Evolutionary conservation across 2,113 vertebrate species (phyloP), one percentile per base, ranked within the genome.

Genomic region (Plectropomus leopardus): DNA sequence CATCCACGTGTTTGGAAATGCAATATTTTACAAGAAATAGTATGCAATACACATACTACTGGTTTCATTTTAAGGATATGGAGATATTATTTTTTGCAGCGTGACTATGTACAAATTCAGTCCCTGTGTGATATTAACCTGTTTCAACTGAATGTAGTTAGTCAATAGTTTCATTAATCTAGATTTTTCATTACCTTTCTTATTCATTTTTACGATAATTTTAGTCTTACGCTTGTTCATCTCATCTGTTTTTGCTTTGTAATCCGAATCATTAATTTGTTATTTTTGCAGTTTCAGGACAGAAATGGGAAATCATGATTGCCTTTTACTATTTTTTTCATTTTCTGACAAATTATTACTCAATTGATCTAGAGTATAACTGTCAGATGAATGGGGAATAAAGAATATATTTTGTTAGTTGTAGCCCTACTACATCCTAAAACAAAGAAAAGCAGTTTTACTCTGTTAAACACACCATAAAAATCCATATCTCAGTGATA

Each of bases 361-460:
- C 26, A 24, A 10, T 51, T 44, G 30, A 66, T 26, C 15, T 47
- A 45, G 5, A 66, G 8, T 36, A 66, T n/a, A 45, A 23, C 1
- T 23, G 17, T 4, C 14, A 63, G 24, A 47, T 40, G 58, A 17
- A 28, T 34, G 5, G 14, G 3, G 19, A 19, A 11, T 59, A 32
- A 24, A 55, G n/a, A 58, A 5, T 11, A 72, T 24, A 11, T 48
- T 26, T 19, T 11, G 2, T 34, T 17, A 17, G 60, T 15, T 48
- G 17, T 3, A 57, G 19, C 11, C 2, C 17, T 7, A 17, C 19
- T 66, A n/a, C 28, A 28, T 9, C 14, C 3, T 63, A 58, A 0
- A 42, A 7, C 47, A 34, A 58, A 30, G 67, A 3, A 10, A 78
- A 58, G 24, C 65, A 58, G 68, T 14, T 7, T 61, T 71, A 44